phyloP scores from a whole-genome alignment of 2,888 invertebrate genomes.

The Volucella inanis region DNA sequence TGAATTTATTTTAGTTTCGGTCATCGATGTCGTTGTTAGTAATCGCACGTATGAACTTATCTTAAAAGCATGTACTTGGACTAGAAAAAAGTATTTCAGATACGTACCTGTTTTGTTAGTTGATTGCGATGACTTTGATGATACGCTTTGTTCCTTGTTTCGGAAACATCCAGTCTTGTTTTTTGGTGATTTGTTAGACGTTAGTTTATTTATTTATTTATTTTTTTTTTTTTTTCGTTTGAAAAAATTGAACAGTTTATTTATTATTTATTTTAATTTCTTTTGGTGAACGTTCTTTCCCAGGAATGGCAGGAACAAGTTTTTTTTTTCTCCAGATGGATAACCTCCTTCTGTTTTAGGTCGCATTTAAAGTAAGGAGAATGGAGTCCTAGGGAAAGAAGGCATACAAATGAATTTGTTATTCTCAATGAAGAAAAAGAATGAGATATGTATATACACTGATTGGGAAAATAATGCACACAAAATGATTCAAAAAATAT shows the following conservation, averaged over 20 bases:
- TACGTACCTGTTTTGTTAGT: constrained; percentile 46
- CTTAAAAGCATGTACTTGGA: constrained; percentile 29
- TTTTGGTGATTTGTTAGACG: constrained; percentile 48
- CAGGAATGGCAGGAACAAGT: constrained; percentile 40
- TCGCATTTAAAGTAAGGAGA: constrained; percentile 29
- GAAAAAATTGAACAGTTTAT: constrained; percentile 11
- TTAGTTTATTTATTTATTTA: neutral
- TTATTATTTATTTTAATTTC: constrained; percentile 27
- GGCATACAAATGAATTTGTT: neutral
- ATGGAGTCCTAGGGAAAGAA: constrained; percentile 7
- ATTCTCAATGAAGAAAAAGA: neutral
- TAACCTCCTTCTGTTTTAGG: constrained; percentile 20
- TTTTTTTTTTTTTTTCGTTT: constrained; percentile 12
- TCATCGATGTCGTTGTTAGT: constrained; percentile 50
- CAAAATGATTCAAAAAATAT: no score
- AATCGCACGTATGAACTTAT: constrained; percentile 30
- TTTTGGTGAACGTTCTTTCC: constrained; percentile 33
- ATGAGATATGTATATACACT: no score
- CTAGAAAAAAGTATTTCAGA: constrained; percentile 42
- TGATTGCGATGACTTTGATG: constrained; percentile 59
- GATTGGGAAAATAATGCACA: no score
- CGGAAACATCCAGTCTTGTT: constrained; percentile 65
- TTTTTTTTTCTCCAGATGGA: constrained; percentile 2
- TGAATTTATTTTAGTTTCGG: constrained; percentile 40
- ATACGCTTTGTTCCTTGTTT: constrained; percentile 35